phyloP scores from a whole-genome alignment of 2,797 vertebrate species.

The Holocentrus rufus region DNA sequence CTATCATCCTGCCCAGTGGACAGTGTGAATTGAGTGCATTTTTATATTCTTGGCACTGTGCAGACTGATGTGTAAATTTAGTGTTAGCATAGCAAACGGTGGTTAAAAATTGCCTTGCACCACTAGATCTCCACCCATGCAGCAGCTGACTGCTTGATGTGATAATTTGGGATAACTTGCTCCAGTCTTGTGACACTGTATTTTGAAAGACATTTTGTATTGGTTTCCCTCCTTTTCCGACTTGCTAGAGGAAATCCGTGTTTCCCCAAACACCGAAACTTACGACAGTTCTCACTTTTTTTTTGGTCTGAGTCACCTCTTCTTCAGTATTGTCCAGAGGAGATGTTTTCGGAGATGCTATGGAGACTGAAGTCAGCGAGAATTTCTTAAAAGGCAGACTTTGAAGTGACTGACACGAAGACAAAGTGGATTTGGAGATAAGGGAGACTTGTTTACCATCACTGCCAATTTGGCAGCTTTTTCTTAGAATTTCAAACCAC shows the following conservation, averaged over 20 bases:
- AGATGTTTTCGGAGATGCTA: constrained; percentile 16
- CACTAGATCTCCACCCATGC: constrained; percentile 26
- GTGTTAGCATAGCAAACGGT: constrained; percentile 28
- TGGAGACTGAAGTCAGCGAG: constrained; percentile 11
- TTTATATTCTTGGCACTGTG: too few relatives aligned
- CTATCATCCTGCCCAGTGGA: neutral
- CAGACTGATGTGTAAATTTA: constrained; percentile 32
- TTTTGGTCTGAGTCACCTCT: constrained; percentile 18
- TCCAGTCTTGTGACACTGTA: constrained; percentile 48
- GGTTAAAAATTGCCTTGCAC: constrained; percentile 16
- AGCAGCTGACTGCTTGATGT: constrained; percentile 61
- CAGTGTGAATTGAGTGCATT: neutral
- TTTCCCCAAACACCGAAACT: neutral
- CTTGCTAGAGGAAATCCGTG: neutral
- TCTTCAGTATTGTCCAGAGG: neutral
- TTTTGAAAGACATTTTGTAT: constrained; percentile 41
- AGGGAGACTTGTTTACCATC: constrained; percentile 4
- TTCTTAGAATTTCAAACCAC: constrained; percentile 36
- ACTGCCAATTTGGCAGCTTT: neutral
- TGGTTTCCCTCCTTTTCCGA: constrained; percentile 1
- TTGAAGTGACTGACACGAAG: neutral
- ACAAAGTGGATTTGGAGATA: neutral
- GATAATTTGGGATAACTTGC: constrained; percentile 36
- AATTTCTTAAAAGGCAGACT: constrained; percentile 2
- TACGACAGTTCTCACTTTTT: too few relatives aligned